phyloP scores from a whole-genome alignment of 2,888 invertebrate species.

The Terebella lapidaria region DNA sequence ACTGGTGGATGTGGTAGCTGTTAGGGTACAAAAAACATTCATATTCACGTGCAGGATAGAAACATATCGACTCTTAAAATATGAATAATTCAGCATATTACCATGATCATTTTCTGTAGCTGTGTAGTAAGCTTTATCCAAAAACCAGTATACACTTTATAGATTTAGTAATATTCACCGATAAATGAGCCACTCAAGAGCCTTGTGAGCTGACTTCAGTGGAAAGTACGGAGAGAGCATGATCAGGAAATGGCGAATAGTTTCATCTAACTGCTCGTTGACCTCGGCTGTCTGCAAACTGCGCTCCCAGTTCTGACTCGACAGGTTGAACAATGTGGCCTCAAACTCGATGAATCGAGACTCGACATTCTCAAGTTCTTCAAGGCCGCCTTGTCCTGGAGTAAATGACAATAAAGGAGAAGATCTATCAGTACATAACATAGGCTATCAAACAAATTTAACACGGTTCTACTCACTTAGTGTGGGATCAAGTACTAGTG shows the following conservation, averaged over 20 bases:
- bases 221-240: slow-evolving; percentile 82
- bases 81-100: no score
- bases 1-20: slow-evolving; percentile 81
- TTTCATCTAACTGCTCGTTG: slow-evolving; percentile 71
- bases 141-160: no score
- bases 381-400: slow-evolving; percentile 70
- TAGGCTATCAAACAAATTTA: no score
- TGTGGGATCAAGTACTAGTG: no score
- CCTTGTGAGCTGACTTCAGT: slow-evolving; percentile 77
- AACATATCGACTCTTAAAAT: no score
- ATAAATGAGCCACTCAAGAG: slow-evolving; percentile 90
- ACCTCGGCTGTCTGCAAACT: slow-evolving; percentile 68
- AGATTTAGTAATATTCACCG: no score
- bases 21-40: neutral
- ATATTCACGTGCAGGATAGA: no score
- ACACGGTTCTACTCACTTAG: no score
- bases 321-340: slow-evolving; percentile 70
- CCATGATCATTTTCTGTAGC: no score
- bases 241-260: slow-evolving; percentile 73
- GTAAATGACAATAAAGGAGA: slow-evolving; percentile 7
- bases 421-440: neutral
- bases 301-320: slow-evolving; percentile 75
- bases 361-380: slow-evolving; percentile 74
- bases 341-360: slow-evolving; percentile 69
- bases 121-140: no score